Conservation (phyloP, 2,888 invertebrate species). For the Sepiola atlantica region DNA sequence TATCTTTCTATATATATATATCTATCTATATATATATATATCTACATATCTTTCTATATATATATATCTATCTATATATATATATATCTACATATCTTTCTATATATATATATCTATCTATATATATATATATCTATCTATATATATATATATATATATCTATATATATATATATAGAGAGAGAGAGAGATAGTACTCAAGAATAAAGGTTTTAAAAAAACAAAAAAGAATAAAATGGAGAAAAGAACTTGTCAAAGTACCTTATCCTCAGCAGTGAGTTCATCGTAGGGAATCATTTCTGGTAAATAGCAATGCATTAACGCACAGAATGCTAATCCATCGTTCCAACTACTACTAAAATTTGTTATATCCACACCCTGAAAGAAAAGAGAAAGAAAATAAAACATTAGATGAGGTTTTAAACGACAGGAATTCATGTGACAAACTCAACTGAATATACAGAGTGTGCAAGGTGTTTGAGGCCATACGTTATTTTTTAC, state of each 20-base stretch:
- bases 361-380: slow-evolving; percentile 91
- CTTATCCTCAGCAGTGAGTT: slow-evolving; percentile 83
- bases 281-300: slow-evolving; percentile 85
- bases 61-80: too few species aligned
- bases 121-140: too few species aligned
- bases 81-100: too few species aligned
- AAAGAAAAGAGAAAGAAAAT: slow-evolving; percentile 46
- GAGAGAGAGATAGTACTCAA: neutral
- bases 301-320: slow-evolving; percentile 93
- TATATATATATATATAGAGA: too few species aligned
- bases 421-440: neutral
- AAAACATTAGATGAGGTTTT: neutral
- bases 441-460: neutral
- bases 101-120: too few species aligned
- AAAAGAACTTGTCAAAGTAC: slow-evolving; percentile 57
- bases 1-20: too few species aligned
- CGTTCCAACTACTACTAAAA: slow-evolving; percentile 97
- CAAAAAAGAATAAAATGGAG: neutral
- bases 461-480: too few species aligned
- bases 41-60: too few species aligned
- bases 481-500: too few species aligned
- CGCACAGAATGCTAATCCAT: slow-evolving; percentile 92
- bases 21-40: too few species aligned
- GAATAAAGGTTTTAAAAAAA: neutral
- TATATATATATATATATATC: too few species aligned